Percentiles rank a stretch among this genome's conserved stretches.
Conservation (phyloP, 2,113 vertebrate genomes). For the Gallinago jamesoni region DNA sequence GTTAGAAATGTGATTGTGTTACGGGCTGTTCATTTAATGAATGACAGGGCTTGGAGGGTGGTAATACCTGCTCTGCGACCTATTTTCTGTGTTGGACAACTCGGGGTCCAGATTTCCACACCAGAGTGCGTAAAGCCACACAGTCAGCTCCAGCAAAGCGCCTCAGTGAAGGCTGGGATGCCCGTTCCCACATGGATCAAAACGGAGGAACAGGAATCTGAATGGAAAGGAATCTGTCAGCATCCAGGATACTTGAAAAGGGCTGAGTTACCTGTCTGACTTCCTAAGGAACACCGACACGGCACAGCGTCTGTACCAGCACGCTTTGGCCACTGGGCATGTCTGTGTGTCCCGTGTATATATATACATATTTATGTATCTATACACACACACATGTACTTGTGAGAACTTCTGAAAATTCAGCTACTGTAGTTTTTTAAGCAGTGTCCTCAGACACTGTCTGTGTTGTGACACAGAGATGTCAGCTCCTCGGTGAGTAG, state of each 20-base stretch:
- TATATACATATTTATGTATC: too few relatives aligned
- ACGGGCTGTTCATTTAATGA: neutral
- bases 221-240: neutral
- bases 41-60: neutral
- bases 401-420: neutral
- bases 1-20: neutral
- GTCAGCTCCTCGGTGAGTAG: neutral
- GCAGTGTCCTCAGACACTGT: neutral
- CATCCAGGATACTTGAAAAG: neutral
- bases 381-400: too few relatives aligned
- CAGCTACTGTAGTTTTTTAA: neutral
- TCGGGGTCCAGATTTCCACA: neutral
- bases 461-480: neutral
- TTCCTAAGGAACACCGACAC: neutral
- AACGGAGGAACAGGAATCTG: neutral
- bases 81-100: neutral
- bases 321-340: neutral
- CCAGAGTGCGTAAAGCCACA: neutral
- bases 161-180: neutral
- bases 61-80: neutral
- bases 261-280: neutral
- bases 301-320: neutral
- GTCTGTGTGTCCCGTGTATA: neutral
- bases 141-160: neutral
- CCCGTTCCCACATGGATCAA: neutral